Conservation (phyloP, 2,113 vertebrate genomes). For the Misgurnus mizolepis region DNA sequence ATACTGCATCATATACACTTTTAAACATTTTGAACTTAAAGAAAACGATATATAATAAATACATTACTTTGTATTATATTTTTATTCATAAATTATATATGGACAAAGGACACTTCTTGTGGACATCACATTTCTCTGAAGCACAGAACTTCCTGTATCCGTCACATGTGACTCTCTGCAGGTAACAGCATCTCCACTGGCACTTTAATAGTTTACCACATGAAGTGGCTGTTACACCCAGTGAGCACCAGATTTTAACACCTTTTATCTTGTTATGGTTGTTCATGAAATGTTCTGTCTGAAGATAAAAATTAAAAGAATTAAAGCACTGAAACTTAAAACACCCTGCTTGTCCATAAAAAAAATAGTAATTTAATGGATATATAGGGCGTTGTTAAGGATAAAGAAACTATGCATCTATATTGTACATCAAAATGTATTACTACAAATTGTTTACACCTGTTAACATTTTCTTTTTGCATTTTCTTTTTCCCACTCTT, state of each 20-base stretch:
- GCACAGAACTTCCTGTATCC: neutral
- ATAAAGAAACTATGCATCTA: neutral
- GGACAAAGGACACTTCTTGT: no score
- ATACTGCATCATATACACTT: no score
- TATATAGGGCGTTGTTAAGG: neutral
- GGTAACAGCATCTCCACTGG: constrained; percentile 77
- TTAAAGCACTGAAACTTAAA: neutral
- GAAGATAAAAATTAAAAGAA: neutral
- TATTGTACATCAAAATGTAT: no score
- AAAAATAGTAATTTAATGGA: neutral
- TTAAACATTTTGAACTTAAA: no score
- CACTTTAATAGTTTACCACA: constrained; percentile 70
- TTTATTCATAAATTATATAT: no score
- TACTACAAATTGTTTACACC: no score
- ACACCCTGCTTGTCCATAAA: neutral
- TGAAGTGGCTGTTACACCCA: constrained; percentile 82
- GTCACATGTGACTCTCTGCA: constrained; percentile 48
- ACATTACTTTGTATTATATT: no score
- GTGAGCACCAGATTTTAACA: constrained; percentile 62
- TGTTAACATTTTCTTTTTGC: no score
- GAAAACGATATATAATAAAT: no score
- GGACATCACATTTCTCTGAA: neutral
- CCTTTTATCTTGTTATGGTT: constrained; percentile 39
- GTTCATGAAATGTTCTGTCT: neutral
- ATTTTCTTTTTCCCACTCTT: no score